phyloP scores from a whole-genome alignment of 2,113 vertebrate species.

The Gila orcuttii region DNA sequence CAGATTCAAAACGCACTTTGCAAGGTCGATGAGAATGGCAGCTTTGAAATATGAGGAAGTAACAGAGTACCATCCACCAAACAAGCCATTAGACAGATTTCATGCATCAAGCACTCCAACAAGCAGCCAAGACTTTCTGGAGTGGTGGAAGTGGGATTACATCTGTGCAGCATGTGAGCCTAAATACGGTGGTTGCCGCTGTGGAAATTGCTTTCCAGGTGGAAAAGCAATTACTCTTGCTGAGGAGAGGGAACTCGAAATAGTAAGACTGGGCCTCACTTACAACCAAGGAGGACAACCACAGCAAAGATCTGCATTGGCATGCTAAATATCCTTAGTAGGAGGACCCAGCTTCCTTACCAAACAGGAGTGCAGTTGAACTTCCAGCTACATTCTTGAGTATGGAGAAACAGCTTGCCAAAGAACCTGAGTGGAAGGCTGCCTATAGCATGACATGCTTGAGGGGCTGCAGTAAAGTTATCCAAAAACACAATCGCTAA shows the following conservation, averaged over 20 bases:
- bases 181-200: background rate
- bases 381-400: background rate
- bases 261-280: background rate
- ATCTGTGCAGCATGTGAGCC: constrained; percentile 12
- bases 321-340: background rate
- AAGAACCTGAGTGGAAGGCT: background rate
- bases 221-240: background rate
- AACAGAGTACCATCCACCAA: background rate
- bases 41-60: constrained; percentile 23
- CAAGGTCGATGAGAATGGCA: constrained; percentile 39
- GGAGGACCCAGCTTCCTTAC: background rate
- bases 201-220: background rate
- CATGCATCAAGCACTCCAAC: background rate
- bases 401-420: background rate
- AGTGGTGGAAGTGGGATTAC: constrained; percentile 20
- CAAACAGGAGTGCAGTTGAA: background rate
- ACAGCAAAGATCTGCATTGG: background rate
- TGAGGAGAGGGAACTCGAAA: background rate
- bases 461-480: background rate
- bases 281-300: background rate
- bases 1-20: constrained; percentile 38
- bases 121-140: background rate
- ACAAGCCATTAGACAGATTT: background rate
- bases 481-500: background rate
- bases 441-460: background rate